Base-by-base conservation (phyloP, 1,140 invertebrate genomes). In the Brachionus calyciflorus region DNA sequence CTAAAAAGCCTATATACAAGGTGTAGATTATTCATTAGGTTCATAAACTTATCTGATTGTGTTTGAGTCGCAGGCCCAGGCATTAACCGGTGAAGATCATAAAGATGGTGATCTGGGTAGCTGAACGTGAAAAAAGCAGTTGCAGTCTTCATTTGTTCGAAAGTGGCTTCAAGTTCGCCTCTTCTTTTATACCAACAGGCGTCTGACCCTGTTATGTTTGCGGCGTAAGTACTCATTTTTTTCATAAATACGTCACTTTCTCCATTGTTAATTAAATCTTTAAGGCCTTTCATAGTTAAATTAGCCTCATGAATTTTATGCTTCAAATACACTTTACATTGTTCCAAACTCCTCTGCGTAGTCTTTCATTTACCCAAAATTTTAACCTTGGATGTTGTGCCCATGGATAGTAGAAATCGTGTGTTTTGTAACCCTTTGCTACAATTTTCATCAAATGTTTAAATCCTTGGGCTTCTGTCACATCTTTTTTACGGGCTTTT, bases 281-380 rank as follows among this genome's bases (percentile, higher is more conserved):
- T 57, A 30, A 57, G 28, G 12, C 33, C 26, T 9, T 5, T 30
- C 4, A 57, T 57, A 30, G 53, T 30, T 12, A 30, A 28, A 57
- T 28, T 30, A 14, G 53, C 53, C 10, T 57, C 53, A 12, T 5
- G n/a, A 12, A 5, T 33, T 30, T 57, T 57, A 12, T 57, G 53
- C 33, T 57, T 57, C 5, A 57, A 12, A 57, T n/a, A 57, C 12
- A 57, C 53, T 33, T 57, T 57, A 30, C 53, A 57, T 57, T 57
- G 53, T 30, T 57, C 53, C 1, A 57, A 10, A 17, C 53, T 57
- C 14, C 53, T 57, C 5, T 57, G 53, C 14, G 24, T 57, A 57
- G 6, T 57, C 53, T 57, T 6, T 57, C 53, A 33, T 57, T 30
- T 12, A 28, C 53, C 53, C 53, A 57, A 57, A 57, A 57, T 57